Percentiles rank a stretch among this genome's conserved stretches.
Conservation (phyloP, 2,888 invertebrate genomes). For the Drosophila paramelanica region DNA sequence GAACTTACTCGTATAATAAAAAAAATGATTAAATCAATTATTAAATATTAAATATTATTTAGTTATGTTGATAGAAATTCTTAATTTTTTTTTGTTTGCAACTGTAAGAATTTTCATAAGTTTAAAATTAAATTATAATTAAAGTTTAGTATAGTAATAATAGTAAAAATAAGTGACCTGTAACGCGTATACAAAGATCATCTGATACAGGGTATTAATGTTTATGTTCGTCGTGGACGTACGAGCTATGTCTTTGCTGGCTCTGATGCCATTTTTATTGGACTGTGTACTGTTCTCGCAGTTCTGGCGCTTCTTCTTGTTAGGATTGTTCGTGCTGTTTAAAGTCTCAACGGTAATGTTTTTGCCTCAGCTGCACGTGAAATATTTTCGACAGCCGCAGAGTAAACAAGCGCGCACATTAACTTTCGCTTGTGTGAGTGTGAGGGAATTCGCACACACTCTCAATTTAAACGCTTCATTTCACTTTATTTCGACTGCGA, state of each 20-base stretch:
- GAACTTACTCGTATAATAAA: too few relatives aligned
- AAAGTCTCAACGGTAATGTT: slow-evolving; percentile 68
- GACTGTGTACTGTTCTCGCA: slow-evolving; percentile 28
- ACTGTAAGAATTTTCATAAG: too few relatives aligned
- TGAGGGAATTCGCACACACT: slow-evolving; percentile 39
- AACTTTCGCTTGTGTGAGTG: slow-evolving; percentile 53
- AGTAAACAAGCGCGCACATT: slow-evolving; percentile 78
- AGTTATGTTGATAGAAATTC: too few relatives aligned
- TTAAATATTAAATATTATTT: too few relatives aligned
- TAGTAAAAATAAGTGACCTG: too few relatives aligned
- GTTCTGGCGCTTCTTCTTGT: slow-evolving; percentile 22
- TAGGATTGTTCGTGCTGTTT: slow-evolving; percentile 9
- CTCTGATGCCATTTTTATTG: slow-evolving; percentile 28
- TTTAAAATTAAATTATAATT: too few relatives aligned
- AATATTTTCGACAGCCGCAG: slow-evolving; percentile 77
- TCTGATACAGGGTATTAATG: slow-evolving; percentile 16
- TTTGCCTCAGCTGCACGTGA: slow-evolving; percentile 72
- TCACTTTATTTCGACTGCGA: slow-evolving; percentile 80
- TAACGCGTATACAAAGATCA: too few relatives aligned
- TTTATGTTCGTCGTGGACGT: background rate
- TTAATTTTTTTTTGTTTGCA: too few relatives aligned
- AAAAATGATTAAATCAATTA: too few relatives aligned
- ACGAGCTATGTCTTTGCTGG: slow-evolving; percentile 15
- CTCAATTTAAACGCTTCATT: slow-evolving; percentile 77
- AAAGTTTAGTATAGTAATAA: too few relatives aligned